A percentile compares a stretch with the other conserved stretches of the same genome.
Evolutionary conservation across 2,888 invertebrate genomes (phyloP).

Genomic region (Pseudococcus jackbeardsleyi): DNA sequence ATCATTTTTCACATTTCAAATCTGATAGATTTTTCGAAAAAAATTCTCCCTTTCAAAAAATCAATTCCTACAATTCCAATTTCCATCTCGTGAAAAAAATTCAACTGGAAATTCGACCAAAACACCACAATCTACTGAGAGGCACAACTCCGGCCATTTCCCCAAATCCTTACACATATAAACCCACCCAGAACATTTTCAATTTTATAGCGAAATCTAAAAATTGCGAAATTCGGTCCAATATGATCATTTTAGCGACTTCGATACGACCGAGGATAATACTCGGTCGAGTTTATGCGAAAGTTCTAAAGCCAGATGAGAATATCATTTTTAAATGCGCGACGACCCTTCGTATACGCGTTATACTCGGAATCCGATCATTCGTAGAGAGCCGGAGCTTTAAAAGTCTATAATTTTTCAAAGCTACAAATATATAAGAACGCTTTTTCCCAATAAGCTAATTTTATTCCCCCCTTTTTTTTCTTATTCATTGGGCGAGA

Average conservation of each 20-base stretch:
- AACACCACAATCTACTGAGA: neutral
- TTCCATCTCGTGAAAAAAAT: no score
- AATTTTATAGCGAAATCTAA: neutral
- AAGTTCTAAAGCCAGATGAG: neutral
- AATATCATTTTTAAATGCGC: neutral
- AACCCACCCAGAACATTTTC: neutral
- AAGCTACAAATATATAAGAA: constrained; percentile 22
- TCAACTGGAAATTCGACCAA: neutral
- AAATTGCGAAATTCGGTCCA: neutral
- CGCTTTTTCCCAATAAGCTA: constrained; percentile 11
- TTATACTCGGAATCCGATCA: neutral
- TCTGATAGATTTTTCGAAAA: no score
- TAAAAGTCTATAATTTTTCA: constrained; percentile 32
- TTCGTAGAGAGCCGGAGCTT: neutral
- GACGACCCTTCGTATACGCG: neutral
- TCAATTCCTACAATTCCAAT: no score
- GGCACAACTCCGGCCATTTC: neutral
- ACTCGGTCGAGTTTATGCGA: neutral
- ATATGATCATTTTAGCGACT: neutral
- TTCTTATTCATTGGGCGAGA: neutral
- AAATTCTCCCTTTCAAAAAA: no score
- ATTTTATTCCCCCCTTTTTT: constrained; percentile 25
- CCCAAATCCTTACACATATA: neutral
- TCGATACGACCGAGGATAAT: neutral
- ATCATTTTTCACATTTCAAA: no score